Base-by-base conservation (phyloP, 2,797 vertebrate species). In the Xiphorhynchus erythropygius region DNA sequence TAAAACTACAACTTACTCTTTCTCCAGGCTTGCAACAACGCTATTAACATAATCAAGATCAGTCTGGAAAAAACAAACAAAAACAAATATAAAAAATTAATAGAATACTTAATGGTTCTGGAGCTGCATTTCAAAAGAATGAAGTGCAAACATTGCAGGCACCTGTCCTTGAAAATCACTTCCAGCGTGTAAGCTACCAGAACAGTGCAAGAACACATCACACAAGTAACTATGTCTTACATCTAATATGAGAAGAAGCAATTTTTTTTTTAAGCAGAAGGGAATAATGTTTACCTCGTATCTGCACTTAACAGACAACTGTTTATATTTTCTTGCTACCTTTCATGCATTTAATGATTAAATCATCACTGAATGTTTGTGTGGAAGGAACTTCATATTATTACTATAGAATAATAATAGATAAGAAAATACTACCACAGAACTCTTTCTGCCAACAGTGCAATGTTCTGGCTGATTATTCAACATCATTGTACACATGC, bases 1-100 rank as follows among this genome's bases (percentile, higher is more conserved):
- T 83, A 83, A 86, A 94, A 64, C 8, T 37, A 75, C 18, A 97
- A 99, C 99, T 98, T 98, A 99, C 99, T 99, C 99, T 98, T 99
- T 99, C 95, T 99, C 98, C 93, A 99, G 97, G 94, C 97, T 98
- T 86, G 98, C 98, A 90, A 99, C 98, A 93, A 99, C 99, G 32
- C 98, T 98, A 79, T 99, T 98, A 79, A 99, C 99, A 44, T 99
- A 99, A 81, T 99, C 99, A 84, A 98, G 92, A 92, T 99, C 99
- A 67, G 99, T 99, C 99, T 99, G 97, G 49, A 79, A 89, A 94
- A 84, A 63, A 78, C 46, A 47, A 47, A 47, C 46, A 47, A 24
- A 47, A 44, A 21, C 30, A 68, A 30, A 83, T 7, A 76, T 30
- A 84, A 88, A 27, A 37, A 32, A 1, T 5, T 3, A 85, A 71